Base-by-base conservation (phyloP, 2,113 vertebrate species). In the Albula glossodonta region DNA sequence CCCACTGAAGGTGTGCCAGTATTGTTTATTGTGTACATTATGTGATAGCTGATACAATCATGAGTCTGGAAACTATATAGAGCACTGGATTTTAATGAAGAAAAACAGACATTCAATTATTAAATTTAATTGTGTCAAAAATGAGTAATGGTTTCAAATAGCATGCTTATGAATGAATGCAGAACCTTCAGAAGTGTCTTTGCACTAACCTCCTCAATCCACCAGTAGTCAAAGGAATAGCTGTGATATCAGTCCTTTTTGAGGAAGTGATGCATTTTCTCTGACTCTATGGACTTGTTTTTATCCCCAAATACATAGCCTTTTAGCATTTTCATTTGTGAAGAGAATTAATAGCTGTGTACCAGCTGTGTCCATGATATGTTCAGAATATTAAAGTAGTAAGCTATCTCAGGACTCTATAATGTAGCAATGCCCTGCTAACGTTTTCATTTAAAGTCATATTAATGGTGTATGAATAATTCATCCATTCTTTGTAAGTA, bases 401-500 rank as follows among this genome's bases (percentile, higher is more conserved):
- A 66, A n/a, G 50, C 15, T 83, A 19, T 13, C 57, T 74, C 17
- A n/a, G 84, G 84, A 88, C 88, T 92, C 31, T 89, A 91, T 92
- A 89, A 88, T 89, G 82, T 84, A 25, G 66, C 86, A 83, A 31
- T 50, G 41, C 63, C 51, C 87, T 17, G 81, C 56, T 82, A 91
- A 87, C 82, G 87, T 90, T 88, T 91, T 88, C 85, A 79, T 86
- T 81, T 15, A 57, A 22, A 87, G 84, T 86, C 51, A 82, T 5
- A 51, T 56, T 83, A 82, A 88, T 86, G 89, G 81, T 87, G 83
- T 85, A 77, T 85, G 91, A 88, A 88, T 79, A 88, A 17, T 84
- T 86, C 53, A 51, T 12, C 53, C 41, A 31, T 22, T 84, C 82
- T 89, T 89, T 89, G 89, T 91, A 94, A 92, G 93, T 93, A 92